Conservation (phyloP, 2,888 invertebrate species). For the Callosobruchus maculatus region DNA sequence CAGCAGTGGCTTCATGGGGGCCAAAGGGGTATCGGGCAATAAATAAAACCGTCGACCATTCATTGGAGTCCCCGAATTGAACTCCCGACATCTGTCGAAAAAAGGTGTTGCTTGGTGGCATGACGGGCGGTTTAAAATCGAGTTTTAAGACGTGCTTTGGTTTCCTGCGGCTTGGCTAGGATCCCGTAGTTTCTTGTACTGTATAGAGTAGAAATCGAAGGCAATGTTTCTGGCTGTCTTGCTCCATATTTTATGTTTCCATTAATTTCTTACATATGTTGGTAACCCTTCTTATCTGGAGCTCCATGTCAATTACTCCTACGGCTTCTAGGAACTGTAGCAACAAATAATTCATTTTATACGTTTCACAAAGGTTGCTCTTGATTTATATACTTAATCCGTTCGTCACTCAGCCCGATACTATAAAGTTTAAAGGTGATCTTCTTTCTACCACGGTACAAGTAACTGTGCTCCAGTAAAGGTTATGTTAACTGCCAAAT, state of each 20-base stretch:
- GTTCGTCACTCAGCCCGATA: too few species aligned
- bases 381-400: too few species aligned
- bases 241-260: neutral
- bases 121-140: neutral
- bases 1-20: neutral
- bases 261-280: neutral
- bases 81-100: neutral
- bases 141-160: neutral
- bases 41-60: neutral
- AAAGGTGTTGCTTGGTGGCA: neutral
- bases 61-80: neutral
- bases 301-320: too few species aligned
- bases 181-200: neutral
- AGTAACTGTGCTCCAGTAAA: too few species aligned
- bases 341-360: too few species aligned
- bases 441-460: too few species aligned
- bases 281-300: too few species aligned
- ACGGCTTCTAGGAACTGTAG: too few species aligned
- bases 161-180: neutral
- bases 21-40: neutral
- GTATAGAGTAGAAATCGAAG: neutral
- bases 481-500: too few species aligned
- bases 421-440: too few species aligned
- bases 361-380: too few species aligned
- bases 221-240: neutral